Percentiles rank a stretch among this genome's conserved stretches.
phyloP scores from a whole-genome alignment of 23 tunicate genomes.

The Styela plicata region DNA sequence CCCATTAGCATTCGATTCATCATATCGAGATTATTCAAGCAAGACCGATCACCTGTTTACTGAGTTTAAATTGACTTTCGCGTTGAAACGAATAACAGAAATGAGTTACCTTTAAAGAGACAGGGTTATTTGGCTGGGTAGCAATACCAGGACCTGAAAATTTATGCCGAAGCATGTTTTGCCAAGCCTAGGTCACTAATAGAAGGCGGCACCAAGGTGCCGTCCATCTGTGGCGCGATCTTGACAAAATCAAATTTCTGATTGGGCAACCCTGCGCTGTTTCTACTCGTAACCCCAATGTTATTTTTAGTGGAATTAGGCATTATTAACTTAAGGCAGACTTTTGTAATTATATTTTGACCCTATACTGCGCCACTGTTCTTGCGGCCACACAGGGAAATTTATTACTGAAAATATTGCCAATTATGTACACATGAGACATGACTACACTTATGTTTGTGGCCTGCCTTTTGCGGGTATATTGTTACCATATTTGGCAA shows the following conservation, averaged over 20 bases:
- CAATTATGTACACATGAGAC: too few species aligned
- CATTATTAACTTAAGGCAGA: background rate
- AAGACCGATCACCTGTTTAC: background rate
- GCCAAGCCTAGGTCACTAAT: too few species aligned
- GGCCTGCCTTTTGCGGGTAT: too few species aligned
- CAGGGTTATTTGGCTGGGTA: background rate
- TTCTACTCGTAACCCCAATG: background rate
- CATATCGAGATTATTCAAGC: slow-evolving; percentile 19
- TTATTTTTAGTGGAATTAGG: background rate
- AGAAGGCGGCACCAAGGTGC: too few species aligned
- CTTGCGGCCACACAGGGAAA: background rate
- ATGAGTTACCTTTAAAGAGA: background rate
- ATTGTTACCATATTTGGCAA: too few species aligned
- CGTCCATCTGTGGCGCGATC: too few species aligned
- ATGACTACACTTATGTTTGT: too few species aligned
- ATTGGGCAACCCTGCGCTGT: too few species aligned
- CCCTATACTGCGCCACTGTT: background rate
- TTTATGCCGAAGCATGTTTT: too few species aligned
- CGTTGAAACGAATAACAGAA: background rate
- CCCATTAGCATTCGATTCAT: slow-evolving; percentile 30
- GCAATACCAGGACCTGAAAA: too few species aligned
- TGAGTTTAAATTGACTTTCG: background rate
- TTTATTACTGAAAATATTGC: background rate
- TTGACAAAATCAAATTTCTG: too few species aligned
- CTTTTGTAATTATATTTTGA: background rate